These are phyloP conservation scores for Odocoileus hemionus DNA, from an alignment of 2,113 vertebrate genomes.

Conservation along the genomic window DNA sequence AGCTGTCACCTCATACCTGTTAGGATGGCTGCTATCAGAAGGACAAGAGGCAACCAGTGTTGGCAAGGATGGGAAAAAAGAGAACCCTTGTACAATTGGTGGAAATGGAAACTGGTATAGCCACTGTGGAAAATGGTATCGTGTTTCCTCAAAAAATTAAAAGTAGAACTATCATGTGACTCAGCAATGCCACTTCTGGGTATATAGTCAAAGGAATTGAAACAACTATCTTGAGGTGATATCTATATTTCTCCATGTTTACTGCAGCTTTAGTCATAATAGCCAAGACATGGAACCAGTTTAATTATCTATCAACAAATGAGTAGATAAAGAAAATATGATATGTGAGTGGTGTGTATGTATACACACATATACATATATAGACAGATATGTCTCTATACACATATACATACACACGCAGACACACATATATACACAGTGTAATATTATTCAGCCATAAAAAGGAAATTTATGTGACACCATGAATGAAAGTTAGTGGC, in stretches of 20 bases:
- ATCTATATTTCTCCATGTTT: background rate
- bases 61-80: background rate
- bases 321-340: background rate
- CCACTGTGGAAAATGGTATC: background rate
- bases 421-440: background rate
- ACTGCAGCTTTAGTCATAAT: background rate
- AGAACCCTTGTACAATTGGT: background rate
- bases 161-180: background rate
- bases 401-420: too few relatives aligned
- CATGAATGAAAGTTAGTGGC: background rate
- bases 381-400: background rate
- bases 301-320: too few relatives aligned
- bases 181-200: background rate
- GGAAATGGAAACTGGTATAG: background rate
- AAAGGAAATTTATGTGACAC: background rate
- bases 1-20: background rate
- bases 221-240: background rate
- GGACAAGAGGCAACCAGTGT: background rate
- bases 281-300: background rate
- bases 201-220: rapidly evolving
- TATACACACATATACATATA: too few relatives aligned
- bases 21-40: background rate
- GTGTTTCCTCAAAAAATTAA: background rate
- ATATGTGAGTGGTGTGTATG: rapidly evolving
- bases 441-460: background rate